Evolutionary conservation across 2,797 vertebrate genomes (phyloP), one percentile per base, ranked within the genome.

Genomic region (Halcyon badia): DNA sequence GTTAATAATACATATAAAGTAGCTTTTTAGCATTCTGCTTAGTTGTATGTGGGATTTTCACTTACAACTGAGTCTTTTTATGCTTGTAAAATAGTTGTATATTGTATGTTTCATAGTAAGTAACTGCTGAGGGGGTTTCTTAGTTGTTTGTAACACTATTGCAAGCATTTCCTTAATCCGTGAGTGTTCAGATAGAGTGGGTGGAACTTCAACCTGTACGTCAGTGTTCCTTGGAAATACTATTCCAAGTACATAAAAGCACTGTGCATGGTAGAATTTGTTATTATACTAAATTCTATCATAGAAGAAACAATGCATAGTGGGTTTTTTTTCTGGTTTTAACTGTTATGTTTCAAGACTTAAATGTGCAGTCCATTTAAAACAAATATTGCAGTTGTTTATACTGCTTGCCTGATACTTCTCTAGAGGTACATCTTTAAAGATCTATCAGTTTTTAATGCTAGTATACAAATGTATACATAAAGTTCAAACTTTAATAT

Each of bases 1-100:
- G 89, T 96, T 97, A 93, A 94, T 92, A 95, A 95, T 91, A 77
- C 78, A 90, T 87, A 89, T 42, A 81, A 95, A 96, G 82, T 58
- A 90, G 91, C 70, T 93, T 94, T 94, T 84, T 91, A 72, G 54
- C 58, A 35, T 78, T 41, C 39, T 83, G 69, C 88, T 87, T 87
- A 72, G 89, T 96, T 94, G 33, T 87, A 46, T 87, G 92, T 72
- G 82, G 60, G 88, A 83, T 90, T 96, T 97, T 90, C 85, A 77
- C 60, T 94, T 91, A 64, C 46, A 91, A 78, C 61, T 51, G 72
- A 18, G 21, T 76, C 49, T 85, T 96, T 97, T 96, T 82, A 37
- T 89, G 52, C 83, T 95, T 96, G 73, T 77, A 90, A 95, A 94
- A 97, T 95, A 93, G 52, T 60, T 69, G 41, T 61, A 75, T 87